Evolutionary conservation across 92 coral and sea anemone species (phyloP), one percentile per base, ranked within the genome.

Genomic region (Pocillopora grandis): DNA sequence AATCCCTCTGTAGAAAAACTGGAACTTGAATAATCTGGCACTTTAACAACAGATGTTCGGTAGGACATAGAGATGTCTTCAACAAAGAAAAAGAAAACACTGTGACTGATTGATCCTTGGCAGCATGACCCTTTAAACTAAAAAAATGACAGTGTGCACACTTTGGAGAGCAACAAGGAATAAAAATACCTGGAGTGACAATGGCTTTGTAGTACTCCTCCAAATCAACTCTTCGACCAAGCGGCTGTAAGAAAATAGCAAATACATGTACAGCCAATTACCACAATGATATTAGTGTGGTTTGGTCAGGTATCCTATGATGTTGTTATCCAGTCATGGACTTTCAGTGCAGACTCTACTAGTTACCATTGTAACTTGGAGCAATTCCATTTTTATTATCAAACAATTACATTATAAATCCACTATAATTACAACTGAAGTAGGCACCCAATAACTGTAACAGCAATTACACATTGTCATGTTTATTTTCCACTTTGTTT

Each of bases 201-300:
- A 94, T 97, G 23, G 98, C 95, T 73, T 92, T 97, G 86, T 93
- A 97, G 90, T 97, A 97, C 80, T 90, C 91, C 56, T 94, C 98
- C 66, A 97, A 73, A 78, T 97, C 94, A 67, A 97, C 95, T 88
- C 90, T 85, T 72, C 94, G 89, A 60, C 98, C 98, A 74, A 97
- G 91, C 64, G 94, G 89, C 98, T 97, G 81, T 20, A 23, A 92
- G 59, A 67, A 67, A 49, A 15, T 27, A 66, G 27, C 21, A 67
- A 2, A 23, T 9, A 1, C 68, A 57, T 35, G 57, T 21, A 20
- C 13, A 68, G 62, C 6, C 17, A 5, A 63, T 62, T 12, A 62
- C 19, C 52, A 12, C 1, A 13, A 20, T 64, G 9, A 5, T 27
- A 18, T 19, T 8, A 27, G 0, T 64, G 23, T 17, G 23, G 4